Conservation (phyloP, 2,888 invertebrate genomes). For the Hirtodrosophila confusa region DNA sequence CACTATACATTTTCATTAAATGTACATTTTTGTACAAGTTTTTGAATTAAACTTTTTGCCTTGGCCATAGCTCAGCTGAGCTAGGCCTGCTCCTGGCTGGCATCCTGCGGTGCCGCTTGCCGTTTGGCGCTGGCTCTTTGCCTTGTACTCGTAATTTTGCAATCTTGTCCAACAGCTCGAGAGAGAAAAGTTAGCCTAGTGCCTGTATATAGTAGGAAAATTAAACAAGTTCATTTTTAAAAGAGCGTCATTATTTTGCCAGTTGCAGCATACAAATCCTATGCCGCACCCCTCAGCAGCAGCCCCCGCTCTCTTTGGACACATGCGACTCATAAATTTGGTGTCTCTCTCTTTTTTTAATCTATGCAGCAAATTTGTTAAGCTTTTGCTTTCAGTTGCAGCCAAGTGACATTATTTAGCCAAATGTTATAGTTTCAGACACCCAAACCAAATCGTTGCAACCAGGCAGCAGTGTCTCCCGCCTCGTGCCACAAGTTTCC, state of each 20-base stretch:
- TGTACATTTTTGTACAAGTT: slow-evolving; percentile 82
- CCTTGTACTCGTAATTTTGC: slow-evolving; percentile 72
- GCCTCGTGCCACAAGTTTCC: background rate
- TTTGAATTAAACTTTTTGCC: slow-evolving; percentile 81
- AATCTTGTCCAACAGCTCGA: slow-evolving; percentile 78
- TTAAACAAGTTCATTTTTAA: slow-evolving; percentile 70
- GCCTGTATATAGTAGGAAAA: slow-evolving; percentile 32
- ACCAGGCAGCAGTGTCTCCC: background rate
- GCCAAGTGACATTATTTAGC: slow-evolving; percentile 65
- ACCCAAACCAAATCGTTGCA: slow-evolving; percentile 4
- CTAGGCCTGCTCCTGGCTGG: slow-evolving; percentile 16
- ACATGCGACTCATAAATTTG: slow-evolving; percentile 43
- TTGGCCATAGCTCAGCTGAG: slow-evolving; percentile 59
- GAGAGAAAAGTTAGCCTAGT: slow-evolving; percentile 39
- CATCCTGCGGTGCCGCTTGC: slow-evolving; percentile 45
- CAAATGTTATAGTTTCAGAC: slow-evolving; percentile 71
- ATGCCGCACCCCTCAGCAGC: too few relatives aligned
- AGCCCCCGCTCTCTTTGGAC: background rate
- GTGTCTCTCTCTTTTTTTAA: slow-evolving; percentile 38
- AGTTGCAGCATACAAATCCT: slow-evolving; percentile 22
- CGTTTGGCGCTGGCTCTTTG: slow-evolving; percentile 41
- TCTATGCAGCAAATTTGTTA: slow-evolving; percentile 72
- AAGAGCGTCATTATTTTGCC: slow-evolving; percentile 59
- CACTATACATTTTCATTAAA: slow-evolving; percentile 83
- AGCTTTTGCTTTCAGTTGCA: slow-evolving; percentile 72